Percentiles rank a stretch among this genome's conserved stretches.
phyloP scores from a whole-genome alignment of 1,140 invertebrate species.

The Zaprionus capensis region DNA sequence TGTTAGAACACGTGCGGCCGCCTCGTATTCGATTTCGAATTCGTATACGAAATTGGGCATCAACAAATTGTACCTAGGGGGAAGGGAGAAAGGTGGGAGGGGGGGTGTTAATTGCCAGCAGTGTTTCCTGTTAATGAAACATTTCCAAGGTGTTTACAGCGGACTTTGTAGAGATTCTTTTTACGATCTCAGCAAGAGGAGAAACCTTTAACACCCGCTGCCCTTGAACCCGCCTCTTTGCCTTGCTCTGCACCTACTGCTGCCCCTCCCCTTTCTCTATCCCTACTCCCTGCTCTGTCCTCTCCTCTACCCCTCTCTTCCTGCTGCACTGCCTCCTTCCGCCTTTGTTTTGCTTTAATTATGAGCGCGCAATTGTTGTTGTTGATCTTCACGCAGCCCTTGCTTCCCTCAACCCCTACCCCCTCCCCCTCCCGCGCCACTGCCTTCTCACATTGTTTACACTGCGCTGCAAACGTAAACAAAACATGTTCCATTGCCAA shows the following conservation, averaged over 20 bases:
- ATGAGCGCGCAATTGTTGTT: constrained; percentile 55
- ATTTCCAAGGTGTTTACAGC: constrained; percentile 48
- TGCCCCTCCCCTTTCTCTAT: not conserved
- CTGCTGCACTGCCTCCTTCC: constrained; percentile 4
- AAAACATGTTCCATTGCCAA: constrained; percentile 51
- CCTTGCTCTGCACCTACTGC: too few relatives aligned
- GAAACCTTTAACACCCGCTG: too few relatives aligned
- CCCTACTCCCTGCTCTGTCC: not conserved
- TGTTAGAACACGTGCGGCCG: constrained; percentile 61
- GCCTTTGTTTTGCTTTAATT: constrained; percentile 75
- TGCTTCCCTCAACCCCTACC: constrained; percentile 6
- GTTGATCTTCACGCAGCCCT: constrained; percentile 36
- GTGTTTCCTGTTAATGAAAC: constrained; percentile 72
- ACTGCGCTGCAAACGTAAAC: constrained; percentile 44
- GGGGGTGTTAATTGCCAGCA: constrained; percentile 64
- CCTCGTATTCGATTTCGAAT: too few relatives aligned
- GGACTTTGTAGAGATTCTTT: constrained; percentile 33
- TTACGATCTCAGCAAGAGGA: constrained; percentile 37
- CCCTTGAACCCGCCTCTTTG: too few relatives aligned
- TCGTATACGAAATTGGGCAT: too few relatives aligned
- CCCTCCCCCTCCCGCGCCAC: constrained; percentile 17
- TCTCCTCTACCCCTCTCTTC: constrained; percentile 1
- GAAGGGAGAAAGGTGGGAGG: constrained; percentile 9
- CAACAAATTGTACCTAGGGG: too few relatives aligned
- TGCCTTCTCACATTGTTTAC: constrained; percentile 29